A percentile compares a stretch with the other conserved stretches of the same genome.
These are phyloP conservation scores for Toxonevra muliebris DNA, from an alignment of 2,888 invertebrate genomes.

Conservation along the genomic window DNA sequence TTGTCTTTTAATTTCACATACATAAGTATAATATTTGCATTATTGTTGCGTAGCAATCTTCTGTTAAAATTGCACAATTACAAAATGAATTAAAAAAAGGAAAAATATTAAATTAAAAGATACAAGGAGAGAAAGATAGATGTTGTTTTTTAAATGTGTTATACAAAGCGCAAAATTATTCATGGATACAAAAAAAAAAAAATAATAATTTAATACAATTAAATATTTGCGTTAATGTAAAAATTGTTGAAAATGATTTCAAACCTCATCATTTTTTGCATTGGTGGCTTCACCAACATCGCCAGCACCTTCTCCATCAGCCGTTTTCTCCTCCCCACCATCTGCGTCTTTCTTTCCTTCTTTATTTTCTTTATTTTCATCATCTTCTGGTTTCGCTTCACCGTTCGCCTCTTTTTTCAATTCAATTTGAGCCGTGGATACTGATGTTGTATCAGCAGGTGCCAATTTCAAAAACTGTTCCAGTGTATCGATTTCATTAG, in stretches of 20 bases:
- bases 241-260: conserved; percentile 7
- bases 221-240: background rate
- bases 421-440: conserved; percentile 66
- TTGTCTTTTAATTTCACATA: no score
- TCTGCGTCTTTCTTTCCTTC: conserved; percentile 38
- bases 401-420: conserved; percentile 56
- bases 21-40: no score
- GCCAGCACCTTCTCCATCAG: conserved; percentile 33
- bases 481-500: conserved; percentile 89
- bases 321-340: conserved; percentile 34
- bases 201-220: no score
- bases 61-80: no score
- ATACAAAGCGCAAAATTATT: no score
- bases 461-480: conserved; percentile 86
- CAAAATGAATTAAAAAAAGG: no score
- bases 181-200: no score
- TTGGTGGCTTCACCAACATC: conserved; percentile 30
- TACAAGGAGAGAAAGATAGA: no score
- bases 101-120: no score
- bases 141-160: no score
- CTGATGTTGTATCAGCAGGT: conserved; percentile 66
- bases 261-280: conserved; percentile 26
- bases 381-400: conserved; percentile 59
- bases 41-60: no score
- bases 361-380: conserved; percentile 56